Evolutionary conservation across 2,888 invertebrate species (phyloP).

Genomic region (Machimus rusticus): DNA sequence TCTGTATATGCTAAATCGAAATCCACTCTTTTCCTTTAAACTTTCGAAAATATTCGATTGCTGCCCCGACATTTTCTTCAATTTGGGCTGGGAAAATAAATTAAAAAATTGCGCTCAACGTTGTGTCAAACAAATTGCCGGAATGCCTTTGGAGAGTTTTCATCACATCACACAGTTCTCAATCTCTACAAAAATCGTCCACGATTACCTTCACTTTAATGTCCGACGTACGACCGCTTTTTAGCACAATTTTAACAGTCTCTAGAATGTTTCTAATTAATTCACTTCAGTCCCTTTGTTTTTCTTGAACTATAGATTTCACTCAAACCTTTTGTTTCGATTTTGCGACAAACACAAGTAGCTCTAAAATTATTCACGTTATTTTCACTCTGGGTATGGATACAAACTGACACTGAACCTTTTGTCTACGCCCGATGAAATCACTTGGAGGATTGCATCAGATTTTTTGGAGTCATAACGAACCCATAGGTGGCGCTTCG

Average conservation of each 20-base stretch:
- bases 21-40: not conserved
- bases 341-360: not conserved
- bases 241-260: not conserved
- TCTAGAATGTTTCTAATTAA: not conserved
- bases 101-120: not conserved
- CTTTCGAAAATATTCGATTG: not conserved
- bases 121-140: constrained; percentile 4
- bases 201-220: not conserved
- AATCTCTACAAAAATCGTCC: not conserved
- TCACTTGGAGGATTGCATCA: constrained; percentile 31
- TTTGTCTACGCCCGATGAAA: not conserved
- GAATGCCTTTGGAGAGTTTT: not conserved
- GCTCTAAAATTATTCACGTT: not conserved
- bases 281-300: not conserved
- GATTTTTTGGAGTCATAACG: not conserved
- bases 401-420: not conserved
- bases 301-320: not conserved
- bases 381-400: not conserved
- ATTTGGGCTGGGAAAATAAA: not conserved
- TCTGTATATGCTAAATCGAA: not conserved
- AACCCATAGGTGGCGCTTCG: not conserved
- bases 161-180: not conserved
- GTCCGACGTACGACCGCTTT: not conserved
- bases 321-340: not conserved
- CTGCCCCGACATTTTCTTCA: not conserved